Base-by-base conservation (phyloP, 1,140 invertebrate species). In the Dendrolimus kikuchii region DNA sequence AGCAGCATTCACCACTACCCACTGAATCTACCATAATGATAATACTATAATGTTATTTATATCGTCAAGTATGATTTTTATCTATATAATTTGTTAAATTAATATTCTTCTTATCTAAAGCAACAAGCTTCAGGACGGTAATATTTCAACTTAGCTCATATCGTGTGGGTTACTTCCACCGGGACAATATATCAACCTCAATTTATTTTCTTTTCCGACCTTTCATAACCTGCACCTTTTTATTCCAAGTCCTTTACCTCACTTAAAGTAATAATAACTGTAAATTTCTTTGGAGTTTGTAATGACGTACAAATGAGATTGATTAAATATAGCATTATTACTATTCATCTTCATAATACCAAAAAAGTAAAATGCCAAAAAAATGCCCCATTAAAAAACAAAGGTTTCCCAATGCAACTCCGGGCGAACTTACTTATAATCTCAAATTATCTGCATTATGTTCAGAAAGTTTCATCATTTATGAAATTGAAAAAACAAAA, bases 131-230 rank as follows among this genome's bases (percentile, higher is more conserved):
- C 66, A 68, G 50, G 58, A 53, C 63, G 64, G 68, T 77, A 67
- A 77, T 77, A 77, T 74, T 76, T 79, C 72, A 73, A 63, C 53
- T 57, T 43, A 66, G 47, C 66, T 79, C 67, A 77, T 73, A 74
- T 71, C 65, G 54, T 62, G 66, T 66, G 63, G 66, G 63, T 53
- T 37, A 40, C 47, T 65, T 74, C 72, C 73, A 62, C 60, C 41
- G 72, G 72, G 69, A 75, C 69, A 75, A 83, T 78, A 78, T 79
- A 81, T 81, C 74, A 77, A 74, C 64, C 64, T 59, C 58, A 78
- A 81, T 80, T 81, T 81, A 81, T 83, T 80, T 78, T 80, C 76
- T 75, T 75, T 60, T 62, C 49, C 63, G 68, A 71, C 68, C 66
- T 77, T 75, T 75, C 69, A 74, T 75, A 76, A 74, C 71, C 47